Evolutionary conservation across 2,113 vertebrate genomes (phyloP).

Genomic region (Myiopsitta monachus): DNA sequence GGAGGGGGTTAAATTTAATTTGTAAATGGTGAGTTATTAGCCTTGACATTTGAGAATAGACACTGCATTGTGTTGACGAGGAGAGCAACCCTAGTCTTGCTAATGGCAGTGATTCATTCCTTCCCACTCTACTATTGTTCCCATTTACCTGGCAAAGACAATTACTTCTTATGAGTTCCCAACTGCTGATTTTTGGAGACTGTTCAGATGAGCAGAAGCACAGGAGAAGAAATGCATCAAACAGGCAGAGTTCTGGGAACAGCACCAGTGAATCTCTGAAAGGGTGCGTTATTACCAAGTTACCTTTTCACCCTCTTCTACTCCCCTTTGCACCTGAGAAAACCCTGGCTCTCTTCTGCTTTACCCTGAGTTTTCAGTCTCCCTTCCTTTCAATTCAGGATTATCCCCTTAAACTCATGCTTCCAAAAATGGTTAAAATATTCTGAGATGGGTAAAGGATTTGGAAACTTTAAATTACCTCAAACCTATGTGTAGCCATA

Average conservation of each 20-base stretch:
- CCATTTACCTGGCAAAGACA: slow-evolving; percentile 56
- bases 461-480: background rate
- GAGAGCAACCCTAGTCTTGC: slow-evolving; percentile 41
- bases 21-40: slow-evolving; percentile 55
- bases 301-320: background rate
- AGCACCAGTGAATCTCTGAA: background rate
- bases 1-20: slow-evolving; percentile 62
- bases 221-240: slow-evolving; percentile 2
- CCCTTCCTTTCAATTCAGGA: background rate
- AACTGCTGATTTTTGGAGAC: slow-evolving; percentile 5
- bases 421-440: background rate
- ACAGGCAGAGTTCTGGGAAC: background rate
- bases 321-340: background rate
- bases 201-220: background rate
- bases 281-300: background rate
- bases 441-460: background rate
- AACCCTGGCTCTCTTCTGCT: background rate
- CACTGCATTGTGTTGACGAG: slow-evolving; percentile 50
- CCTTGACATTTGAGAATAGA: slow-evolving; percentile 66
- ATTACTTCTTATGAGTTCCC: slow-evolving; percentile 29
- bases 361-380: background rate
- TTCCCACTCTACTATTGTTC: slow-evolving; percentile 59
- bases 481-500: background rate
- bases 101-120: slow-evolving; percentile 59
- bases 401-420: background rate